Percentiles rank a stretch among this genome's conserved stretches.
Conservation (phyloP, 2,888 invertebrate species). For the Eupithecia inturbata region DNA sequence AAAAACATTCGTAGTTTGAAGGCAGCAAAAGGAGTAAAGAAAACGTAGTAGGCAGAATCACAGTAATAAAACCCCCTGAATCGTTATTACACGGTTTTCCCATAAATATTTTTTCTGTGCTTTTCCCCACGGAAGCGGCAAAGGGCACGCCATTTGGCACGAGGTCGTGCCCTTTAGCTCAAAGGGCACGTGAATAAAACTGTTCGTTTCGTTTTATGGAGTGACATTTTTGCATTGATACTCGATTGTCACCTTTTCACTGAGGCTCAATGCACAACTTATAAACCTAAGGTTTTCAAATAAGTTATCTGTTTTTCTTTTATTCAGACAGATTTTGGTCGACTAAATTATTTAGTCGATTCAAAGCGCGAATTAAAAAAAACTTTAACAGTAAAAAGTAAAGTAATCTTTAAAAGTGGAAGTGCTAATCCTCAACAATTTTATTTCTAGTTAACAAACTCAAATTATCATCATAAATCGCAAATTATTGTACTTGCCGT, state of each 20-base stretch:
- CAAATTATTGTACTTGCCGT: slow-evolving; percentile 35
- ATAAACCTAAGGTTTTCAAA: too few species aligned
- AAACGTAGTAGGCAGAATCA: background rate
- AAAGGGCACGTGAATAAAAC: slow-evolving; percentile 72
- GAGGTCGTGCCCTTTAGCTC: slow-evolving; percentile 69
- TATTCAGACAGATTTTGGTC: too few species aligned
- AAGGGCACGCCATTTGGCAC: slow-evolving; percentile 75
- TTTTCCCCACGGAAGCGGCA: slow-evolving; percentile 52
- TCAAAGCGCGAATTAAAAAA: background rate
- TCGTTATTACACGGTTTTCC: slow-evolving; percentile 20
- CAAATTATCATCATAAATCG: slow-evolving; percentile 38
- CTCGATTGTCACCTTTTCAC: background rate
- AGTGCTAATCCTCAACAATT: slow-evolving; percentile 23
- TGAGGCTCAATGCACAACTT: too few species aligned
- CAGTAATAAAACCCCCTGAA: background rate
- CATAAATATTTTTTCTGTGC: slow-evolving; percentile 49
- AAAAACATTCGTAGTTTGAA: background rate
- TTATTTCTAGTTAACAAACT: slow-evolving; percentile 35
- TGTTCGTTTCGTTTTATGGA: slow-evolving; percentile 54
- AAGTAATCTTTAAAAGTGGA: slow-evolving; percentile 1
- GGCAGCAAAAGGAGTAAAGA: background rate
- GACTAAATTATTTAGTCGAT: too few species aligned
- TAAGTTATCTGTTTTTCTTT: too few species aligned
- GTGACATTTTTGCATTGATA: slow-evolving; percentile 50
- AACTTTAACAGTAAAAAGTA: background rate